A percentile compares a stretch with the other conserved stretches of the same genome.
Evolutionary conservation across 1,140 invertebrate genomes (phyloP).

Genomic region (Drosophila pseudoananassae): DNA sequence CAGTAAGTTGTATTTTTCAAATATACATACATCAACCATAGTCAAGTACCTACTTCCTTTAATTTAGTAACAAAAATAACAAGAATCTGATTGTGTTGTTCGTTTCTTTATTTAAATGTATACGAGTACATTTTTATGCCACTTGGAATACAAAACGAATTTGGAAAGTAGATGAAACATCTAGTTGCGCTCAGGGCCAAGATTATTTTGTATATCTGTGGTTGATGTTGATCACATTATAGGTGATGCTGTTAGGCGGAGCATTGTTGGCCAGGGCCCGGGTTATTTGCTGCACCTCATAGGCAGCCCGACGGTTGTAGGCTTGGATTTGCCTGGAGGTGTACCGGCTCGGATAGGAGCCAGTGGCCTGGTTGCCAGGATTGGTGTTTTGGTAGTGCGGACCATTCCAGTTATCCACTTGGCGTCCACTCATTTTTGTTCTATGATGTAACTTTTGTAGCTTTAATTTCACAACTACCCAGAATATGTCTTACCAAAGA

Average conservation of each 20-base stretch:
- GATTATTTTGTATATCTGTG: constrained; percentile 20
- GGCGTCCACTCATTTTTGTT: constrained; percentile 17
- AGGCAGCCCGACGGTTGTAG: constrained; percentile 21
- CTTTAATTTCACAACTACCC: neutral
- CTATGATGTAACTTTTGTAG: too few relatives aligned
- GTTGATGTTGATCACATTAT: constrained; percentile 18
- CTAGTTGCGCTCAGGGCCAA: too few relatives aligned
- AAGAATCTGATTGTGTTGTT: neutral
- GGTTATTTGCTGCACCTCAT: constrained; percentile 15
- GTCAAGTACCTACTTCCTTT: neutral
- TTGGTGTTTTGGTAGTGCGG: neutral
- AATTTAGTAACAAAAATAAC: neutral
- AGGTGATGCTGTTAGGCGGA: constrained; percentile 3
- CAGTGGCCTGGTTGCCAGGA: constrained; percentile 7
- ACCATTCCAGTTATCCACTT: constrained; percentile 13
- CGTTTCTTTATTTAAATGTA: constrained; percentile 13
- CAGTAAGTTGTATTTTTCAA: constrained; percentile 9
- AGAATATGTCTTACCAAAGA: neutral
- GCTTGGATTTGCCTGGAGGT: constrained; percentile 19
- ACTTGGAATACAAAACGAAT: constrained; percentile 18
- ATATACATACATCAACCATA: constrained; percentile 7
- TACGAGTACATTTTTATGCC: neutral
- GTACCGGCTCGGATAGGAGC: neutral
- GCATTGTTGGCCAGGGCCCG: constrained; percentile 14
- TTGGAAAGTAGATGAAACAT: too few relatives aligned